These are phyloP conservation scores for Heliornis fulica DNA, from an alignment of 2,113 vertebrate genomes.

Conservation along the genomic window DNA sequence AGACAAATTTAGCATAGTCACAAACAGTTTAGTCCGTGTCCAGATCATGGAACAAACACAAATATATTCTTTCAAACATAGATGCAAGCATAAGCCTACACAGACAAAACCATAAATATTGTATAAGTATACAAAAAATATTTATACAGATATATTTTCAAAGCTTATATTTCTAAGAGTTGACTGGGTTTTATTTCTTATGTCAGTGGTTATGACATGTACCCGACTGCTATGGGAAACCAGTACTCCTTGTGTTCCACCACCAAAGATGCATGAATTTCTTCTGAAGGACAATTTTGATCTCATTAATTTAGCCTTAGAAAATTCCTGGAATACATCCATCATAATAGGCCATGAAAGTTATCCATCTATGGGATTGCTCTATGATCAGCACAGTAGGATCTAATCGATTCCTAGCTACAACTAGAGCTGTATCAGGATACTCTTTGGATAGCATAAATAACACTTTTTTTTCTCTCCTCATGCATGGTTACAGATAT, in stretches of 20 bases:
- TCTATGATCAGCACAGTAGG: not conserved
- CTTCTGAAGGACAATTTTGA: not conserved
- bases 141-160: not conserved
- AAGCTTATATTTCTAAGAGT: not conserved
- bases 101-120: not conserved
- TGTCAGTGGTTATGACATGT: not conserved
- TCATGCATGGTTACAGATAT: not conserved
- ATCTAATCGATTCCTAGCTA: not conserved
- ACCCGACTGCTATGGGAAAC: not conserved
- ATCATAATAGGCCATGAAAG: not conserved
- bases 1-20: conserved; percentile 17
- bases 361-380: not conserved
- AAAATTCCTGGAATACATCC: not conserved
- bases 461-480: not conserved
- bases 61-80: not conserved
- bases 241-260: not conserved
- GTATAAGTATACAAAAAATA: not conserved
- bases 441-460: not conserved
- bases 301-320: not conserved
- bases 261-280: not conserved
- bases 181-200: not conserved
- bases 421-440: not conserved
- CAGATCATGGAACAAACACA: not conserved
- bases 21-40: conserved; percentile 28
- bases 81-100: not conserved